Evolutionary conservation across 2,888 invertebrate genomes (phyloP), one percentile per base, ranked within the genome.

Genomic region (Oligia strigilis): DNA sequence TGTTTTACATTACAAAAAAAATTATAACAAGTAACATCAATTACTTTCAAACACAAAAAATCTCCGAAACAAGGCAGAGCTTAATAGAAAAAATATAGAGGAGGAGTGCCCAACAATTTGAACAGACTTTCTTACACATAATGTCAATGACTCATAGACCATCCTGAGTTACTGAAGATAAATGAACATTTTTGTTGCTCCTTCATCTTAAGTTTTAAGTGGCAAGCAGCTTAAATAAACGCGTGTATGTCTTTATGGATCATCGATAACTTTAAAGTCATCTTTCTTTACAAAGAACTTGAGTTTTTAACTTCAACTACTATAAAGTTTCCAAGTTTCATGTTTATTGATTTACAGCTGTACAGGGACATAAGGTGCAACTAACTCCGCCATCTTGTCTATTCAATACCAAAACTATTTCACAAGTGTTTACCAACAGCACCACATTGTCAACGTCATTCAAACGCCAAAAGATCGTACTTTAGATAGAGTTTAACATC

Each of bases 121-220:
- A 69, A 80, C 74, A 58, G 19, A 69, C 80, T 85, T 87, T 85
- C 85, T 84, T 84, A 65, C 70, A 23, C 19, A 14, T n/a, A 65
- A 72, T 17, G 89, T 81, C 82, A 81, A 23, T 77, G 84, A 89
- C 88, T 82, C 49, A 46, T 69, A n/a, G 69, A 70, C 72, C 29
- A 69, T 82, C 71, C 46, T 78, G 79, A 86, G 83, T 82, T 87
- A 82, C 80, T 73, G 75, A 89, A 86, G 75, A 84, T 86, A 89
- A 88, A 80, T 84, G 58, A 74, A 77, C 80, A 78, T 78, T 65
- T 85, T 89, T 81, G 75, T 82, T 70, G 66, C 46, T 55, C 29
- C 58, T 78, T 69, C 77, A 78, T 78, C 72, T 78, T 74, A 65
- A 46, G 40, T 64, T 74, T 83, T 60, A 78, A 79, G 77, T 70